Evolutionary conservation across 2,797 vertebrate genomes (phyloP), one percentile per base, ranked within the genome.

Genomic region (Stomatorhinus walkeri): DNA sequence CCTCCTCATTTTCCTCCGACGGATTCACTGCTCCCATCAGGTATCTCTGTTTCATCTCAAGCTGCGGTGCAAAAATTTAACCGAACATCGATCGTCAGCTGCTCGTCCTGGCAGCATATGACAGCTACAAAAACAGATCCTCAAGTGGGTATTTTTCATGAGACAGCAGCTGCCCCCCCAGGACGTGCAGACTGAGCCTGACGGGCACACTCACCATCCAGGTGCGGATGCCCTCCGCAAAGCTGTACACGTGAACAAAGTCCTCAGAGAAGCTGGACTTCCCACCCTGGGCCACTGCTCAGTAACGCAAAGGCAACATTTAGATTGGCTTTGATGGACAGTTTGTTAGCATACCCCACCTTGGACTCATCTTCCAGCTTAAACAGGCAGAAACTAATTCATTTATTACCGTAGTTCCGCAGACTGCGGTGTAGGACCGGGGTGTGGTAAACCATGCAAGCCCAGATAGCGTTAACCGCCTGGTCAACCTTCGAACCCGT

Each of bases 21-120:
- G 96, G 93, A n/a, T 92, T 97, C 87, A 96, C 96, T 93, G 96
- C 96, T 59, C 94, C 91, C 92, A 97, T 95, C 2, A 97, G 92
- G 90, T 96, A 98, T 90, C 97, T 97, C 94, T 99, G 98, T 90
- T 98, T 99, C 97, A 98, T 98, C 95, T 99, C 98, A 95, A 99
- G 91, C 98, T 99, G 94, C 0, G 28, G 88, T 83, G 61, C 22
- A 88, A 87, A 54, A 64, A 54, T 52, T 19, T 54, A 32, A 85
- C 16, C 0, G 0, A 79, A 46, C 36, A 46, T 46, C 76, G 40
- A 46, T 81, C 16, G 14, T 81, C n/a, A 46, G 7, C 40, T 36
- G 40, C 76, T n/a, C 16, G n/a, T 81, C 16, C 76, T 40, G 40
- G 76, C 5, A 8, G 76, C 16, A 46, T 46, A 79, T 3, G 32